Conservation (phyloP, 2,797 vertebrate genomes). For the Megalops cyprinoides region DNA sequence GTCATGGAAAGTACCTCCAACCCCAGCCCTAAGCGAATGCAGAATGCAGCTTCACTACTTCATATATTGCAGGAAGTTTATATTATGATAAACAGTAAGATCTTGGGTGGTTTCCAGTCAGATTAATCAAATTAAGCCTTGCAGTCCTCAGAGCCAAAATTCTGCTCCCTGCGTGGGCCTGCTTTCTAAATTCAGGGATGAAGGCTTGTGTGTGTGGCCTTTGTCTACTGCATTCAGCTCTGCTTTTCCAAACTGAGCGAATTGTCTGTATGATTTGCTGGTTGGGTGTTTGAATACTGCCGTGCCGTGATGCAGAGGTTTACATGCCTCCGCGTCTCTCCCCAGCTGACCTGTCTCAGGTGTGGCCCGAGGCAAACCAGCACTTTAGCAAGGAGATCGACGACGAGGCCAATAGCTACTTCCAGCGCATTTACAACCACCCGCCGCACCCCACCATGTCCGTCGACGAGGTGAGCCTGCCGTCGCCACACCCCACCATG, state of each 20-base stretch:
- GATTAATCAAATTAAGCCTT: background rate
- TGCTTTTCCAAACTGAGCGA: background rate
- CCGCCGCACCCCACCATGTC: conserved; percentile 99
- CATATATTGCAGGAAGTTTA: background rate
- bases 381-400: conserved; percentile 99
- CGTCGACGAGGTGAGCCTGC: conserved; percentile 90
- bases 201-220: background rate
- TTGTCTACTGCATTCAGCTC: background rate
- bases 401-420: conserved; percentile 99
- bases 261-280: background rate
- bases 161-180: background rate
- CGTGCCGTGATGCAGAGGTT: too few species aligned
- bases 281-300: background rate
- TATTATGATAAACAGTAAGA: background rate
- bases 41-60: background rate
- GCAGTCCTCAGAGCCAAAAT: background rate
- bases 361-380: conserved; percentile 99
- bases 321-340: conserved; percentile 14
- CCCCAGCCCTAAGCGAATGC: background rate
- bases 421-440: conserved; percentile 99
- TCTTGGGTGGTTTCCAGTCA: background rate
- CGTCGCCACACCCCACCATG: conserved; percentile 85
- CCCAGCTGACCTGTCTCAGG: conserved; percentile 98
- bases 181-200: background rate
- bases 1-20: background rate